Evolutionary conservation across 2,888 invertebrate genomes (phyloP).

Genomic region (Lasioglossum villosulum): DNA sequence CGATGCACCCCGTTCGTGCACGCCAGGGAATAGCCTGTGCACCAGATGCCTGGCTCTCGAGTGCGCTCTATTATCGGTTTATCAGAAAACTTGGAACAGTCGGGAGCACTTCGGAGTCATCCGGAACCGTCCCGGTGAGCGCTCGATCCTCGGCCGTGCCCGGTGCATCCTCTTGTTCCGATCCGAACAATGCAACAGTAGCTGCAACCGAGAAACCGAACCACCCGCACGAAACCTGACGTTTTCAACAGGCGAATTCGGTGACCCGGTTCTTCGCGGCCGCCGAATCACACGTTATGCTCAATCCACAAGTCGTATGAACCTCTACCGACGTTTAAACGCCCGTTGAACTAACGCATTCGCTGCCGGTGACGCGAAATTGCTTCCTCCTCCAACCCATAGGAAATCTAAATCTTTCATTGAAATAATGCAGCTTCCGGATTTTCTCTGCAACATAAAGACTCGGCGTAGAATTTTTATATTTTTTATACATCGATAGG

Average conservation of each 20-base stretch:
- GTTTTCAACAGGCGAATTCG: constrained; percentile 15
- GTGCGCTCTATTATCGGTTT: constrained; percentile 4
- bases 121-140: neutral
- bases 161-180: constrained; percentile 6
- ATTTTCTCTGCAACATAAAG: neutral
- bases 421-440: neutral
- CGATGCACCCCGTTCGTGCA: neutral
- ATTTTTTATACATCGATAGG: neutral
- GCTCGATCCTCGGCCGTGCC: neutral
- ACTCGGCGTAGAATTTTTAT: neutral
- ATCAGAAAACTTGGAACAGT: constrained; percentile 15
- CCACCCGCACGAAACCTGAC: neutral
- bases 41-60: neutral
- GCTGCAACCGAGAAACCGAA: neutral
- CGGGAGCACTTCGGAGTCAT: neutral
- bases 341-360: neutral
- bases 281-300: neutral
- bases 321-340: neutral
- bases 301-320: neutral
- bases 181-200: constrained; percentile 7
- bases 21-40: neutral
- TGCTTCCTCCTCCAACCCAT: neutral
- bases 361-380: neutral
- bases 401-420: neutral
- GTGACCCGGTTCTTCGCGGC: constrained; percentile 26